These are phyloP conservation scores for Aphelenchoides avenae DNA, from an alignment of 1,140 invertebrate genomes.

Conservation along the genomic window DNA sequence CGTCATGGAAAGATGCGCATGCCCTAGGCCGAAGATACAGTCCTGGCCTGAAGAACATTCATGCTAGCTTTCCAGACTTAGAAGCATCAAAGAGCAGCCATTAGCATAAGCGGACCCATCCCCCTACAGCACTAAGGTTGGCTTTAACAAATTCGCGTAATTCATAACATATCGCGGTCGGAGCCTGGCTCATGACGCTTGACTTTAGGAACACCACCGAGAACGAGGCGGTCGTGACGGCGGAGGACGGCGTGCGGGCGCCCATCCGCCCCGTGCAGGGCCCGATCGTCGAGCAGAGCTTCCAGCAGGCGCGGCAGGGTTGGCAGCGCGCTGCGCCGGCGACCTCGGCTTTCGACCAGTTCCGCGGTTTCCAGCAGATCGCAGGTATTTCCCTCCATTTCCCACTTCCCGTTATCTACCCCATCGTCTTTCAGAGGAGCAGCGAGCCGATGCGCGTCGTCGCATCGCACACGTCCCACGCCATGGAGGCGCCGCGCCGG, in stretches of 20 bases:
- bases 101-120: not conserved
- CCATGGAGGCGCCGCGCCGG: not conserved
- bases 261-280: slow-evolving; percentile 69
- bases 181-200: not conserved
- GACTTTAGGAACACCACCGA: slow-evolving; percentile 18
- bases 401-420: not conserved
- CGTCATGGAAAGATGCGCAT: no score
- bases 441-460: not conserved
- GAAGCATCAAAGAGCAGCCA: not conserved
- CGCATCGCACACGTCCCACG: not conserved
- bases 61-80: no score
- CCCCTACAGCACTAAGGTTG: no score
- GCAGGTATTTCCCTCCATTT: slow-evolving; percentile 40
- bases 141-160: no score
- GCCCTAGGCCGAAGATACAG: no score
- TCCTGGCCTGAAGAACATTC: no score
- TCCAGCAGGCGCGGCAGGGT: slow-evolving; percentile 44
- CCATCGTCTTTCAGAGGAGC: not conserved
- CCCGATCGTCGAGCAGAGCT: slow-evolving; percentile 63
- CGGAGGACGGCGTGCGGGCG: slow-evolving; percentile 64
- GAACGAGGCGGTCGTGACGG: slow-evolving; percentile 25
- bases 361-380: slow-evolving; percentile 67
- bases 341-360: slow-evolving; percentile 68
- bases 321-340: slow-evolving; percentile 61
- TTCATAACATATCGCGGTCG: no score